phyloP scores from a whole-genome alignment of 2,113 vertebrate genomes.

The Salvator merianae region DNA sequence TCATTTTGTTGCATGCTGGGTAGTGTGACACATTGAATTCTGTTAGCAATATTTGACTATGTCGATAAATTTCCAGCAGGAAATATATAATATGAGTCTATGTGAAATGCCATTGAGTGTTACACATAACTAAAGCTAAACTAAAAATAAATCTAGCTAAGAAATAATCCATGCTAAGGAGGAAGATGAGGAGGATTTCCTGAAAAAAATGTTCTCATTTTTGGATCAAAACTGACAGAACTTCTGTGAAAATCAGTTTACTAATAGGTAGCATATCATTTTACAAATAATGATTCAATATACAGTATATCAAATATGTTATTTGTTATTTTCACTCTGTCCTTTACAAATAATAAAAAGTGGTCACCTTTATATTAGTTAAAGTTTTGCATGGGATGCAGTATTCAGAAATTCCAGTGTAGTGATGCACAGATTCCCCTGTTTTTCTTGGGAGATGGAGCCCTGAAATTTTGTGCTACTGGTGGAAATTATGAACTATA shows the following conservation, averaged over 20 bases:
- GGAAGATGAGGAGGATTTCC: no score
- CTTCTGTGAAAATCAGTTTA: background rate
- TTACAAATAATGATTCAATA: background rate
- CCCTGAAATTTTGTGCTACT: no score
- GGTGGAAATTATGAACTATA: no score
- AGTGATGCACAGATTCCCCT: no score
- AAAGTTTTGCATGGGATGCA: no score
- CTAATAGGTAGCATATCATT: background rate
- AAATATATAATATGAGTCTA: constrained; percentile 19
- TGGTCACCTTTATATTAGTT: no score
- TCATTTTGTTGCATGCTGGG: background rate
- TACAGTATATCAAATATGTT: background rate
- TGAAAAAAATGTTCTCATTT: constrained; percentile 5
- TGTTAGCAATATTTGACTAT: background rate
- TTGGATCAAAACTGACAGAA: background rate
- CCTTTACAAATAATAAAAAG: no score
- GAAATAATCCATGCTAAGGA: no score
- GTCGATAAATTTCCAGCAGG: constrained; percentile 20
- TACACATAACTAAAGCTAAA: background rate
- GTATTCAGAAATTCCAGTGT: no score
- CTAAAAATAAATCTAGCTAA: background rate
- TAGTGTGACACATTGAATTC: background rate
- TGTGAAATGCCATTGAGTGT: background rate
- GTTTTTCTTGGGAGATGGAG: no score
- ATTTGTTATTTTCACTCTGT: background rate